Evolutionary conservation across 2,113 vertebrate species (phyloP).

Genomic region (Brienomyrus longianalis): DNA sequence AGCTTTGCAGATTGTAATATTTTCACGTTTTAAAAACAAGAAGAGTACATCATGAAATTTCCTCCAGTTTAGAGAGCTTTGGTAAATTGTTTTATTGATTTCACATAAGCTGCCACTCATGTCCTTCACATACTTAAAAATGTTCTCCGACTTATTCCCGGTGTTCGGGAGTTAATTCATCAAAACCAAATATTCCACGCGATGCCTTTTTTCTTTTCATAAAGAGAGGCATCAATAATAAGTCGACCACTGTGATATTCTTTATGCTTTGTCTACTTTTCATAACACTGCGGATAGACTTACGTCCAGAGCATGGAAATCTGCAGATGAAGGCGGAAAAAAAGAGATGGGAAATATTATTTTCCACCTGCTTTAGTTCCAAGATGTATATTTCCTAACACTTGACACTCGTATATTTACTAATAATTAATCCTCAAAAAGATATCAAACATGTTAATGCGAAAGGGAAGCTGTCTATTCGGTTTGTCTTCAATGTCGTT

Average conservation of each 20-base stretch:
- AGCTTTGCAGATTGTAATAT: background rate
- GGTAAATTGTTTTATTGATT: background rate
- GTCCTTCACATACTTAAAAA: constrained; percentile 14
- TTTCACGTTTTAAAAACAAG: background rate
- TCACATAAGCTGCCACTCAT: background rate
- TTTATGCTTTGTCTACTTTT: constrained; percentile 84
- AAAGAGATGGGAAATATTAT: constrained; percentile 50
- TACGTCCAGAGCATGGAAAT: constrained; percentile 82
- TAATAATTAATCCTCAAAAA: constrained; percentile 6
- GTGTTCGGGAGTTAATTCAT: constrained; percentile 76
- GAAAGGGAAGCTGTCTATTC: background rate
- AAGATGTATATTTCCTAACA: constrained; percentile 33
- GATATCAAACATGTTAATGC: background rate
- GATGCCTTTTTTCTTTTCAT: constrained; percentile 57
- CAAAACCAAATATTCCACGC: constrained; percentile 84
- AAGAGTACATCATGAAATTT: background rate
- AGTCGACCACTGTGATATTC: constrained; percentile 95
- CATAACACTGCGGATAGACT: constrained; percentile 81
- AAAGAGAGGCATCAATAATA: constrained; percentile 66
- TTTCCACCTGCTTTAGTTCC: constrained; percentile 36
- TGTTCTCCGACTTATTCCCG: constrained; percentile 58
- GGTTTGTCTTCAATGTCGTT: background rate
- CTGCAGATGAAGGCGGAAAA: constrained; percentile 67
- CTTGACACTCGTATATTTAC: background rate
- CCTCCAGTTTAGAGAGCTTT: constrained; percentile 1